Conservation (phyloP, 2,113 vertebrate species). For the Verasper variegatus region DNA sequence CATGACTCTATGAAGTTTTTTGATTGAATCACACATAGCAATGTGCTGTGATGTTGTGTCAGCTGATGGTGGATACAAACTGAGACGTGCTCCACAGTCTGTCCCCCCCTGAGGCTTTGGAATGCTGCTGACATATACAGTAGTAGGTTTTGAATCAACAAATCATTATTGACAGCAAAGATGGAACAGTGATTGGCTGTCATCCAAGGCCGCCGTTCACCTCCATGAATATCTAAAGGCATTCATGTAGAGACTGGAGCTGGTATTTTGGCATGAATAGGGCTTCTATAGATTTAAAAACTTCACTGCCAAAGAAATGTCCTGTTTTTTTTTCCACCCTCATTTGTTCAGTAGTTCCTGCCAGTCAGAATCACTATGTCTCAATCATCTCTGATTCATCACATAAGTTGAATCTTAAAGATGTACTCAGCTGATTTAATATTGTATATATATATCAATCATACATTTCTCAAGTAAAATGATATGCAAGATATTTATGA, state of each 20-base stretch:
- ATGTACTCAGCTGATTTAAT: too few species aligned
- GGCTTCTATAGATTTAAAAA: neutral
- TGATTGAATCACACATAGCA: too few species aligned
- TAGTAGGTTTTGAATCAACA: conserved; percentile 15
- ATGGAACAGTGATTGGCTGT: conserved; percentile 26
- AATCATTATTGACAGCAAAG: conserved; percentile 30
- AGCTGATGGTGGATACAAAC: neutral
- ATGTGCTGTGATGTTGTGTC: too few species aligned
- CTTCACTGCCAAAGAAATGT: neutral
- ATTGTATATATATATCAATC: too few species aligned
- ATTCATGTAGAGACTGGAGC: conserved; percentile 1
- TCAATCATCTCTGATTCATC: too few species aligned
- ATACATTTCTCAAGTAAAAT: too few species aligned
- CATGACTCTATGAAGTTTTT: too few species aligned
- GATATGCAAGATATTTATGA: too few species aligned
- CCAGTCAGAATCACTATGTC: too few species aligned
- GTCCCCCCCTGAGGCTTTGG: neutral
- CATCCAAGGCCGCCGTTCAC: conserved; percentile 7
- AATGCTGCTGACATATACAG: conserved; percentile 23
- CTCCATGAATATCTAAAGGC: conserved; percentile 36
- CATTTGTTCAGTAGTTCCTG: neutral
- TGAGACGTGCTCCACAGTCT: neutral
- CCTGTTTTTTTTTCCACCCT: neutral
- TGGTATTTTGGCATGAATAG: neutral
- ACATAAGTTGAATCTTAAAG: too few species aligned